Percentiles rank a stretch among this genome's conserved stretches.
phyloP scores from a whole-genome alignment of 2,888 invertebrate genomes.

The Erebia palarica region DNA sequence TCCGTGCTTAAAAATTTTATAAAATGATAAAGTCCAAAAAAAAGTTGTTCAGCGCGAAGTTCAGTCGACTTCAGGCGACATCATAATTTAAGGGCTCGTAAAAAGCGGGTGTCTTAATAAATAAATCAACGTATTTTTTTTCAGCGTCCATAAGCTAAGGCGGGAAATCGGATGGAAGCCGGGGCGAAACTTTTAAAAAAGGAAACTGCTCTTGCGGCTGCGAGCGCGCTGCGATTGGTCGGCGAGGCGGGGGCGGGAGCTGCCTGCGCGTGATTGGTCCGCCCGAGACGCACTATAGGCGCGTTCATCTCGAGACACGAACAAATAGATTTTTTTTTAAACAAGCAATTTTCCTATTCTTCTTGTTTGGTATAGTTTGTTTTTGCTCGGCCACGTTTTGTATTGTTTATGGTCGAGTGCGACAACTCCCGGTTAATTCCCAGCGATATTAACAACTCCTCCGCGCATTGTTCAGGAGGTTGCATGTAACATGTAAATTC shows the following conservation, averaged over 20 bases:
- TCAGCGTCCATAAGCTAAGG: constrained; percentile 73
- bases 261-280: constrained; percentile 68
- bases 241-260: constrained; percentile 69
- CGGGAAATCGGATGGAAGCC: constrained; percentile 81
- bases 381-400: constrained; percentile 76
- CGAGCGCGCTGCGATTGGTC: constrained; percentile 65
- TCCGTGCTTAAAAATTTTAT: constrained; percentile 49
- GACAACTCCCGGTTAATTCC: constrained; percentile 80
- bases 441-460: constrained; percentile 71
- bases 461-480: constrained; percentile 65
- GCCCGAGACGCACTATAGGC: constrained; percentile 66
- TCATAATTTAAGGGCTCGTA: constrained; percentile 73
- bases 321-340: constrained; percentile 81
- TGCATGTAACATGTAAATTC: constrained; percentile 75
- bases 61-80: constrained; percentile 59
- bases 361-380: constrained; percentile 80
- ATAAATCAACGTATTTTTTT: constrained; percentile 75
- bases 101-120: constrained; percentile 72
- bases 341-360: constrained; percentile 82
- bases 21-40: constrained; percentile 46
- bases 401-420: constrained; percentile 79
- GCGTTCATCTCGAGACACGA: constrained; percentile 77
- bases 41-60: constrained; percentile 53
- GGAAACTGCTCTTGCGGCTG: constrained; percentile 78
- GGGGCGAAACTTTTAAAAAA: constrained; percentile 81